These are phyloP conservation scores for Hexactinellida sp. DNA, from an alignment of 37 sponge, comb jelly and placozoan species.

Conservation along the genomic window DNA sequence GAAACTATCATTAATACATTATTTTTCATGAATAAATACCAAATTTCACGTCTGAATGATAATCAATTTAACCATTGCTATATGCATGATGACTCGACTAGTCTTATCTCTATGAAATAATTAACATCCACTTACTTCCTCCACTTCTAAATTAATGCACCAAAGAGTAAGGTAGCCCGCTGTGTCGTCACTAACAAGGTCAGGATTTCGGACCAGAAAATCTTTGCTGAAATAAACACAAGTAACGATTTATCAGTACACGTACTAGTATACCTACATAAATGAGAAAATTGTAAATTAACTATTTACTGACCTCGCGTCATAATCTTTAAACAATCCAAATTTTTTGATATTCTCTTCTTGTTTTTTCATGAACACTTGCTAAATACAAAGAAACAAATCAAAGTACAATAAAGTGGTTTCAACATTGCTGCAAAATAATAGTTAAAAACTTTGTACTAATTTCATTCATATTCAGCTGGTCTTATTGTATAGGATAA, in stretches of 20 bases:
- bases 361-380: constrained; percentile 41
- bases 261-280: too few species aligned
- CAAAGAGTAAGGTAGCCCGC: constrained; percentile 80
- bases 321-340: constrained; percentile 64
- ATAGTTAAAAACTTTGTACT: too few species aligned
- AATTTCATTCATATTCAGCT: too few species aligned
- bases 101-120: background rate
- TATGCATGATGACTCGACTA: too few species aligned
- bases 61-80: background rate
- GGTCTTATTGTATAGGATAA: too few species aligned
- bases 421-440: too few species aligned
- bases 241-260: background rate
- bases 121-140: constrained; percentile 41
- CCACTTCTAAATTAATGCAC: constrained; percentile 83
- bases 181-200: constrained; percentile 74
- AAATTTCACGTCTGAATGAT: background rate
- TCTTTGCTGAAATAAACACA: constrained; percentile 40
- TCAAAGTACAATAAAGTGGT: too few species aligned
- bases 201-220: constrained; percentile 57
- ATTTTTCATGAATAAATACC: background rate
- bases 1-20: too few species aligned
- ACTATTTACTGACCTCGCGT: constrained; percentile 52
- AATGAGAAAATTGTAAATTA: too few species aligned
- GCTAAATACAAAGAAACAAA: background rate
- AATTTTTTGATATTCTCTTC: constrained; percentile 55